These are phyloP conservation scores for Drosophila paulistorum DNA, from an alignment of 1,140 invertebrate species.

Conservation along the genomic window DNA sequence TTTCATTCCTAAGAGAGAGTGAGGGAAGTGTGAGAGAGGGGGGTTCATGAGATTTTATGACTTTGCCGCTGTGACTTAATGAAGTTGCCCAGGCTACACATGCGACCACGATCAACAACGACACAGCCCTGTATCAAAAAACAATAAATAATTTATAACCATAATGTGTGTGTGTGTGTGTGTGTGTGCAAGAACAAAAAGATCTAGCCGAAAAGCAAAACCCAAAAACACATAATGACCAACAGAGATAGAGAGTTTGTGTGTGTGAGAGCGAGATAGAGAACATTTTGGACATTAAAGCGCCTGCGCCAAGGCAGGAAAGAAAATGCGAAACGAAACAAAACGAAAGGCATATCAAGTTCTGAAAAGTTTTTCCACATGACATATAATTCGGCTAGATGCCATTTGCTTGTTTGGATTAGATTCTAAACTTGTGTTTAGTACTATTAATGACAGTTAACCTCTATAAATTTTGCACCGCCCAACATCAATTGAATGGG, in stretches of 20 bases:
- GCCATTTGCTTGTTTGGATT: slow-evolving; percentile 34
- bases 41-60: slow-evolving; percentile 67
- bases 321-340: background rate
- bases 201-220: slow-evolving; percentile 48
- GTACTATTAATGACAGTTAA: slow-evolving; percentile 39
- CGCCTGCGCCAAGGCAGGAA: slow-evolving; percentile 63
- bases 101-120: slow-evolving; percentile 30
- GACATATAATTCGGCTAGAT: slow-evolving; percentile 56
- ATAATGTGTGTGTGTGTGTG: slow-evolving; percentile 2
- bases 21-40: too few species aligned
- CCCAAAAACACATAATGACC: slow-evolving; percentile 36
- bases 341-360: slow-evolving; percentile 28
- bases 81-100: slow-evolving; percentile 59
- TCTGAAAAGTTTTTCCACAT: slow-evolving; percentile 17
- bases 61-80: slow-evolving; percentile 65
- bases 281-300: slow-evolving; percentile 13
- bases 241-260: slow-evolving; percentile 9
- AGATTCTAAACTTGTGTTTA: slow-evolving; percentile 19
- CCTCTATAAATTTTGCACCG: slow-evolving; percentile 44
- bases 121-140: slow-evolving; percentile 48
- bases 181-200: slow-evolving; percentile 39
- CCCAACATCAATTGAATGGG: background rate
- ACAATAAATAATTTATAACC: slow-evolving; percentile 78
- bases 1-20: too few species aligned
- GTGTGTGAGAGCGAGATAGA: background rate